Evolutionary conservation across 2,888 invertebrate genomes (phyloP).

Genomic region (Parapristionchus giblindavisi): DNA sequence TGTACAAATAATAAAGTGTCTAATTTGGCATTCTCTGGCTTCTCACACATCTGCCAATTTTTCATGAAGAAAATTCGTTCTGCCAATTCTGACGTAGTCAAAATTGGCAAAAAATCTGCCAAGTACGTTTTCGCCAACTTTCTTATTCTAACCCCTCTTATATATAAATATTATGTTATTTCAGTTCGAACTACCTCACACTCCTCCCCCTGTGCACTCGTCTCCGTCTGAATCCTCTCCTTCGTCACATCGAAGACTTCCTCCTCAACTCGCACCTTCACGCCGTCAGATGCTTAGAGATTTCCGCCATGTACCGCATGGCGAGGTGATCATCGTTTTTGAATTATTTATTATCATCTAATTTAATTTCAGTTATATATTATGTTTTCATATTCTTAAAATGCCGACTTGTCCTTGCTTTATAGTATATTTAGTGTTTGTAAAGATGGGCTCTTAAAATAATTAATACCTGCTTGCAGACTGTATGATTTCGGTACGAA

Average conservation of each 20-base stretch:
- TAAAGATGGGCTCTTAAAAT: neutral
- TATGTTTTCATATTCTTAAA: no score
- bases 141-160: neutral
- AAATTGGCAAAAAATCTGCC: neutral
- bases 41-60: no score
- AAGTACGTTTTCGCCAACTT: neutral
- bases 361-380: no score
- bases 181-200: constrained; percentile 5
- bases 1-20: no score
- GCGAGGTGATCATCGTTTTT: constrained; percentile 5
- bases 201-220: constrained; percentile 7
- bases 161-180: neutral
- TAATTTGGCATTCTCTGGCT: no score
- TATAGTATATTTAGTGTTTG: no score
- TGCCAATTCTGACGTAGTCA: no score
- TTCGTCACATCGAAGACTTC: constrained; percentile 15
- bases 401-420: no score
- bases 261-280: constrained; percentile 51
- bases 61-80: no score
- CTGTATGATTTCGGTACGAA: constrained; percentile 37
- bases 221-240: constrained; percentile 4
- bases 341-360: neutral
- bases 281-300: constrained; percentile 55
- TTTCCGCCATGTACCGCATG: constrained; percentile 38
- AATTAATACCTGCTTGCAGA: constrained; percentile 38